Conservation (phyloP, 1,140 invertebrate species). For the Spodoptera frugiperda region DNA sequence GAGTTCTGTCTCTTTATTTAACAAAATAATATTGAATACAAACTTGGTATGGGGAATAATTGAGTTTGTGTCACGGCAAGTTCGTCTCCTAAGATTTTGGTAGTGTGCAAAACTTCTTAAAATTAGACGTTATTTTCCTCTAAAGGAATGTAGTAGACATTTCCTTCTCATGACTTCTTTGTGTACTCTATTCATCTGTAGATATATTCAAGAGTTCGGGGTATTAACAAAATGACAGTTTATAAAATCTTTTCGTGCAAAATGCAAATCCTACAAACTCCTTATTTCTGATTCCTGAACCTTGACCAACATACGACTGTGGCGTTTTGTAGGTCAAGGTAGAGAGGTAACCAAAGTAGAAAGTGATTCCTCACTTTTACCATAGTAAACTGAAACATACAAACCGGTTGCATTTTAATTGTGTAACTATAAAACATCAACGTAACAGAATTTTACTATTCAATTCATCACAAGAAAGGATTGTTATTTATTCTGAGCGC, state of each 20-base stretch:
- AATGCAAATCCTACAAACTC: slow-evolving; percentile 3
- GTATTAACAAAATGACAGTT: background rate
- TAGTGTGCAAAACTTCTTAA: no score
- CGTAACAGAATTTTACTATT: slow-evolving; percentile 15
- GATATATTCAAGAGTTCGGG: no score
- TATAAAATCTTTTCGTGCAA: background rate
- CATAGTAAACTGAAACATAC: slow-evolving; percentile 18
- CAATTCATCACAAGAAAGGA: background rate
- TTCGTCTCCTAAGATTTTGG: no score
- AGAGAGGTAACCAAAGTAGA: slow-evolving; percentile 33
- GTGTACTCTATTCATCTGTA: background rate
- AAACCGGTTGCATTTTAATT: slow-evolving; percentile 27
- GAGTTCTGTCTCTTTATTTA: slow-evolving; percentile 8
- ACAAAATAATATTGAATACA: slow-evolving; percentile 5
- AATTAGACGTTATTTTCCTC: no score
- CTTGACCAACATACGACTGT: slow-evolving; percentile 21
- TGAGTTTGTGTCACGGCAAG: background rate
- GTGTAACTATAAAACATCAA: background rate
- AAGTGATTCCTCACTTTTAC: slow-evolving; percentile 27
- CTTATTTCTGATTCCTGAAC: slow-evolving; percentile 26
- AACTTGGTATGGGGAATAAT: background rate
- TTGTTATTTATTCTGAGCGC: background rate
- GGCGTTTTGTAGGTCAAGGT: slow-evolving; percentile 29
- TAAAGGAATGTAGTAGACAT: background rate
- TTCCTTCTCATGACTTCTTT: background rate